A percentile compares a stretch with the other conserved stretches of the same genome.
Evolutionary conservation across 2,888 invertebrate species (phyloP).

Genomic region (Baronia brevicornis): DNA sequence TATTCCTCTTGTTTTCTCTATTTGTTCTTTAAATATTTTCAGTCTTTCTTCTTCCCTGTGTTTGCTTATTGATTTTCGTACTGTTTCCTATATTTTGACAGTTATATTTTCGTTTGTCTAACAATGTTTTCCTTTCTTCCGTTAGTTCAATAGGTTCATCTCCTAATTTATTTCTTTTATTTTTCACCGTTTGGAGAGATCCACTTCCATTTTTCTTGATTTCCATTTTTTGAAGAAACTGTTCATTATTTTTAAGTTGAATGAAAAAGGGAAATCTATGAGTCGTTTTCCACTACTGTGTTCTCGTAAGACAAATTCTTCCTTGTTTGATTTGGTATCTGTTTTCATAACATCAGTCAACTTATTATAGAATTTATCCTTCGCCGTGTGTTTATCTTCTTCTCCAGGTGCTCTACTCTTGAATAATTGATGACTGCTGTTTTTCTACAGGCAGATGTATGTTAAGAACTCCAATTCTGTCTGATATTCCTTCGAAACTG

Average conservation of each 20-base stretch:
- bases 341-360: conserved; percentile 8
- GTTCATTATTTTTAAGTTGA: conserved; percentile 14
- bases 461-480: conserved; percentile 17
- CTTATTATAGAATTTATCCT: conserved; percentile 7
- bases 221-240: conserved; percentile 13
- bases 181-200: conserved; percentile 13
- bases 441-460: conserved; percentile 8
- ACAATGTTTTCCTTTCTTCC: conserved; percentile 13
- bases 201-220: conserved; percentile 15
- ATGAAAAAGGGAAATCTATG: conserved; percentile 11
- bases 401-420: conserved; percentile 16
- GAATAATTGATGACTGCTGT: conserved; percentile 8
- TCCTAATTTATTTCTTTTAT: conserved; percentile 11
- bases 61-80: conserved; percentile 12
- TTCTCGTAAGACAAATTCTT: neutral
- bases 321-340: conserved; percentile 1
- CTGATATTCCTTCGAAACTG: conserved; percentile 16
- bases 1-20: conserved; percentile 17
- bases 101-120: conserved; percentile 13
- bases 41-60: conserved; percentile 11
- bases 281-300: conserved; percentile 3
- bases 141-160: conserved; percentile 11
- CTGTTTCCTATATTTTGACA: conserved; percentile 12
- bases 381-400: no score
- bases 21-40: conserved; percentile 15